These are phyloP conservation scores for Lacerta viridis DNA, from an alignment of 2,797 vertebrate genomes.

Conservation along the genomic window DNA sequence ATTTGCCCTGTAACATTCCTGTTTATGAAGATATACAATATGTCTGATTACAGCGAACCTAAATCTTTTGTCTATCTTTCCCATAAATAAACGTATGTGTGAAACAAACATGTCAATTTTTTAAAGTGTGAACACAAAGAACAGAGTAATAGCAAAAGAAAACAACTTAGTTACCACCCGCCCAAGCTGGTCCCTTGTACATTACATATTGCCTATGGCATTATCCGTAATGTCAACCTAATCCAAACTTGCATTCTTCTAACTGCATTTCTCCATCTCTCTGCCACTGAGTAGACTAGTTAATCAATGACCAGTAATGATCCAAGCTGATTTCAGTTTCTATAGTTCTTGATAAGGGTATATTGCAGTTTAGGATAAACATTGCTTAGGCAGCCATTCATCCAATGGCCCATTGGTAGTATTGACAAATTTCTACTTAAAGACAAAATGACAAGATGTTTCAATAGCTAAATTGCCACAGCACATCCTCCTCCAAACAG, in stretches of 20 bases:
- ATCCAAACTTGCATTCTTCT: neutral
- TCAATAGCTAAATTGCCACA: conserved; percentile 62
- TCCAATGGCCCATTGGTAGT: conserved; percentile 50
- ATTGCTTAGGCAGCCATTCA: conserved; percentile 50
- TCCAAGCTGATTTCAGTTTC: conserved; percentile 35
- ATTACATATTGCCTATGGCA: neutral
- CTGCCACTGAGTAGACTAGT: neutral
- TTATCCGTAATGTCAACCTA: neutral
- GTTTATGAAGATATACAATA: neutral
- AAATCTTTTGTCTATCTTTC: neutral
- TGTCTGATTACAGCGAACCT: rapidly evolving
- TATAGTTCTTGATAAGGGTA: conserved; percentile 59
- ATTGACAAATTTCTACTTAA: conserved; percentile 56
- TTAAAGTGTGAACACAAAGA: neutral
- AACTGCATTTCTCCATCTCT: neutral
- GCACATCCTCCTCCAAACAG: conserved; percentile 65
- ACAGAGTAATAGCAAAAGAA: rapidly evolving
- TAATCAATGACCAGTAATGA: conserved; percentile 41
- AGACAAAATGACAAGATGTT: conserved; percentile 57
- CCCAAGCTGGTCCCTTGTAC: rapidly evolving
- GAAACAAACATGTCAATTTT: neutral
- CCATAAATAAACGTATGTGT: neutral
- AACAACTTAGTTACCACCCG: neutral
- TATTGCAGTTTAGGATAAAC: conserved; percentile 61
- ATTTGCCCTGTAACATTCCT: neutral